Evolutionary conservation across 1,140 invertebrate species (phyloP), one percentile per base, ranked within the genome.

Genomic region (Brachionus paranguensis): DNA sequence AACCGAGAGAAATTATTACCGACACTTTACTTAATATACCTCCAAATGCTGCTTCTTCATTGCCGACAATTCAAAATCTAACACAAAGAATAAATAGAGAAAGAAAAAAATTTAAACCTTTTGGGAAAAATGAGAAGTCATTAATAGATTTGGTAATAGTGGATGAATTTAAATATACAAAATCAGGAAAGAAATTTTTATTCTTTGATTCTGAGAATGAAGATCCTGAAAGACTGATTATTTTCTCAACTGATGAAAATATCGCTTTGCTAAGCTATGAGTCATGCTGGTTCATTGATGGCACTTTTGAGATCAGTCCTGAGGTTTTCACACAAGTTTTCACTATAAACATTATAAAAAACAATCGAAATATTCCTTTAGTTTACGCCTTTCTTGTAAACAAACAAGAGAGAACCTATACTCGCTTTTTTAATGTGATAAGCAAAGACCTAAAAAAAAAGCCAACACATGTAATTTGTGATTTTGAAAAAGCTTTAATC

Each of bases 121-220:
- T 68, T 68, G 64, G 64, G 29, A 68, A 41, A 68, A 68, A 68
- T 68, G 12, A 68, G 33, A 68, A 68, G 64, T 68, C 64, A 33
- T 41, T 68, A 33, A 29, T 33, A 68, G 64, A 68, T 33, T 68
- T 68, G 33, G 33, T 33, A 33, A 33, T 33, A 68, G 33, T 68
- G 11, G 3, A 68, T 29, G 33, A 68, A 68, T 33, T 24, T 24
- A 24, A 24, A 24, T 24, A 1, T 1, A 24, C 24, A 24, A 24
- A 24, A 24, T 68, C 64, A 29, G 64, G 64, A 5, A 68, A 68
- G 8, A 37, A 68, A 33, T 68, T 68, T 68, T 33, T 68, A 37
- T 68, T 68, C 33, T 37, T 68, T 68, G 64, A 68, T 68, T 68
- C 64, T 68, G 29, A 12, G 5, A 68, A 68, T 68, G 64, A 68